These are phyloP conservation scores for Drosophila lowei DNA, from an alignment of 1,140 invertebrate species.

Conservation along the genomic window DNA sequence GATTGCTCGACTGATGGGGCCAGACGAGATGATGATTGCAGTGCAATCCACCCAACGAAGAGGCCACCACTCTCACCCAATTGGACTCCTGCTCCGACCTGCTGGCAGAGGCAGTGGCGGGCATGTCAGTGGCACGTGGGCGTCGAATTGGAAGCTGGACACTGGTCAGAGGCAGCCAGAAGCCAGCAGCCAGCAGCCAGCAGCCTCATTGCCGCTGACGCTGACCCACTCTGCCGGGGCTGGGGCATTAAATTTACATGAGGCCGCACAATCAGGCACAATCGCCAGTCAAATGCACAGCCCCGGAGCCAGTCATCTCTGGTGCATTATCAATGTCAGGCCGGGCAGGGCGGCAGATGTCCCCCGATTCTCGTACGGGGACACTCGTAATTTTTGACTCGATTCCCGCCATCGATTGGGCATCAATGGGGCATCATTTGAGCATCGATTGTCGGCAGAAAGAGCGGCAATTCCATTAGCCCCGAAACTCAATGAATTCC, in stretches of 20 bases:
- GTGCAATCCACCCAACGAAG: conserved; percentile 22
- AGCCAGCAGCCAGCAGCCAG: neutral
- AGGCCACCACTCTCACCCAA: conserved; percentile 32
- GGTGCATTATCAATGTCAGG: conserved; percentile 40
- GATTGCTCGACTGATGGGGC: conserved; percentile 72
- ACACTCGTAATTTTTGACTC: neutral
- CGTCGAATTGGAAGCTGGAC: conserved; percentile 47
- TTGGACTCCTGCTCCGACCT: conserved; percentile 26
- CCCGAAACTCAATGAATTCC: conserved; percentile 39
- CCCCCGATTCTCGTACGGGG: conserved; percentile 1
- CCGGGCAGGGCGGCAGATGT: neutral
- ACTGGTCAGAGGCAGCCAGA: conserved; percentile 8
- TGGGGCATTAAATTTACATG: conserved; percentile 60
- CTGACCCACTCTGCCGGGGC: conserved; percentile 23
- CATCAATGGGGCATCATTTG: conserved; percentile 18
- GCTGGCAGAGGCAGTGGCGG: no score
- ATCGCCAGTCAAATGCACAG: conserved; percentile 53
- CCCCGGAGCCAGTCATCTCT: conserved; percentile 13
- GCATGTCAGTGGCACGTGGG: conserved; percentile 62
- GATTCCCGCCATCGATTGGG: conserved; percentile 10
- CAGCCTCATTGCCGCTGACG: conserved; percentile 25
- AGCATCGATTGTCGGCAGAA: conserved; percentile 29
- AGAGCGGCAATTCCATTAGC: conserved; percentile 27
- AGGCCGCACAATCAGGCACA: conserved; percentile 44
- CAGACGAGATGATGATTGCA: conserved; percentile 59